Percentiles rank a stretch among this genome's conserved stretches.
These are phyloP conservation scores for Catharus fuscescens DNA, from an alignment of 2,113 vertebrate genomes.

Conservation along the genomic window DNA sequence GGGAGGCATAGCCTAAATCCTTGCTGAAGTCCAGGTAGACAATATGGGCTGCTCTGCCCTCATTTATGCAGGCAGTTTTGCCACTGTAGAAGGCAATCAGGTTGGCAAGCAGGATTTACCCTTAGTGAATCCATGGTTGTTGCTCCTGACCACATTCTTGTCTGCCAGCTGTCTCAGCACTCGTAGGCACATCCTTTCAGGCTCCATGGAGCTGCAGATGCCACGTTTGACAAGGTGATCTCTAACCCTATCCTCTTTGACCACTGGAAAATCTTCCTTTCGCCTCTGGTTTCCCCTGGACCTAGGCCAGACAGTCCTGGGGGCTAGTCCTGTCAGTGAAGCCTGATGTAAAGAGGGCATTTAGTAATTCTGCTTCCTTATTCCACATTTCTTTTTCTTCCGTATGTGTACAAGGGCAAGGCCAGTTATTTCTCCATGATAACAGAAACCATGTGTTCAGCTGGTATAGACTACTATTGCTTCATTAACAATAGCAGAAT, in stretches of 20 bases:
- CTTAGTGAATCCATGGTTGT: neutral
- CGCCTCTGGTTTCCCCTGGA: neutral
- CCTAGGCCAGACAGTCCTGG: neutral
- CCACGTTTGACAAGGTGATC: accelerated
- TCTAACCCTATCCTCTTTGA: neutral
- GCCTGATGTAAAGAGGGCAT: neutral
- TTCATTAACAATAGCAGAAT: neutral
- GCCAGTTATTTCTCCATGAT: neutral
- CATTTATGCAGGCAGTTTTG: neutral
- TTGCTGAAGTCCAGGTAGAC: neutral
- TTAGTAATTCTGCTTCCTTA: neutral
- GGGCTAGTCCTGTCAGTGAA: neutral
- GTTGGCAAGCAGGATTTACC: neutral
- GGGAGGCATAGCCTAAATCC: neutral
- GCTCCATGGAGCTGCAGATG: neutral
- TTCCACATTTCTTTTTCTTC: neutral
- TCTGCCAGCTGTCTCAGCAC: neutral
- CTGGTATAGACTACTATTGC: neutral
- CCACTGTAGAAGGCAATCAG: neutral
- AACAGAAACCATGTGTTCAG: neutral
- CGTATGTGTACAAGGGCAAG: accelerated
- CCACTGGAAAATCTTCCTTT: accelerated
- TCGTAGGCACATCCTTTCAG: accelerated
- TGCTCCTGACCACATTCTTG: neutral
- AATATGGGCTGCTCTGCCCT: neutral